phyloP scores from a whole-genome alignment of 2,888 invertebrate genomes.

The Chesias legatella region DNA sequence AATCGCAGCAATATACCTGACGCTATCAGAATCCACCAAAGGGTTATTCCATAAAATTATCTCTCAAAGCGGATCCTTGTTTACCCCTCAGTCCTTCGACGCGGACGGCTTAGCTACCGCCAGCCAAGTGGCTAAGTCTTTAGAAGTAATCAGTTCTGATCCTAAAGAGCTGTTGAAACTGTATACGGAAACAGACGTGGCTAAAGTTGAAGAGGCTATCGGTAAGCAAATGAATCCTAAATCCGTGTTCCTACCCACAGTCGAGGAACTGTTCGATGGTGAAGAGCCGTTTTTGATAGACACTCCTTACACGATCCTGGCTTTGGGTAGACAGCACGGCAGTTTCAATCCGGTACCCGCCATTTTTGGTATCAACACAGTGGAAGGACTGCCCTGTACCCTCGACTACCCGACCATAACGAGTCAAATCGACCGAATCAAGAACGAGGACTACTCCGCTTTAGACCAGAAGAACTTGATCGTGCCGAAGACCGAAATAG shows the following conservation, averaged over 20 bases:
- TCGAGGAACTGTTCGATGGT: conserved; percentile 54
- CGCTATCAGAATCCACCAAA: conserved; percentile 60
- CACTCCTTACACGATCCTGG: conserved; percentile 66
- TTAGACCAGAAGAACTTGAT: conserved; percentile 53
- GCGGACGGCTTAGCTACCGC: conserved; percentile 54
- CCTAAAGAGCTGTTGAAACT: conserved; percentile 50
- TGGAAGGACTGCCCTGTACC: conserved; percentile 74
- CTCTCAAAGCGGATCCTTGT: conserved; percentile 62
- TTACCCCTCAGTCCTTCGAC: conserved; percentile 62
- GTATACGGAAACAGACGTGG: conserved; percentile 49
- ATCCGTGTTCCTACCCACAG: conserved; percentile 64
- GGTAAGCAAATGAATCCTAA: conserved; percentile 66
- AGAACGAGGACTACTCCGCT: conserved; percentile 58
- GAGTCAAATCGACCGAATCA: conserved; percentile 60
- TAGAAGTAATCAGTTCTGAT: conserved; percentile 52
- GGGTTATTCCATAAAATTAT: conserved; percentile 67
- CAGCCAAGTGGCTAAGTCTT: conserved; percentile 60
- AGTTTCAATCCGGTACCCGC: conserved; percentile 65
- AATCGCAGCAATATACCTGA: conserved; percentile 60
- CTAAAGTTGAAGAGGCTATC: conserved; percentile 60
- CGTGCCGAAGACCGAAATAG: conserved; percentile 44
- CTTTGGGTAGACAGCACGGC: conserved; percentile 35
- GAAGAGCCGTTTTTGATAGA: conserved; percentile 66
- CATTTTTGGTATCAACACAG: conserved; percentile 76
- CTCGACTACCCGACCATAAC: conserved; percentile 63